These are phyloP conservation scores for Zaprionus camerounensis DNA, from an alignment of 1,140 invertebrate species.

Conservation along the genomic window DNA sequence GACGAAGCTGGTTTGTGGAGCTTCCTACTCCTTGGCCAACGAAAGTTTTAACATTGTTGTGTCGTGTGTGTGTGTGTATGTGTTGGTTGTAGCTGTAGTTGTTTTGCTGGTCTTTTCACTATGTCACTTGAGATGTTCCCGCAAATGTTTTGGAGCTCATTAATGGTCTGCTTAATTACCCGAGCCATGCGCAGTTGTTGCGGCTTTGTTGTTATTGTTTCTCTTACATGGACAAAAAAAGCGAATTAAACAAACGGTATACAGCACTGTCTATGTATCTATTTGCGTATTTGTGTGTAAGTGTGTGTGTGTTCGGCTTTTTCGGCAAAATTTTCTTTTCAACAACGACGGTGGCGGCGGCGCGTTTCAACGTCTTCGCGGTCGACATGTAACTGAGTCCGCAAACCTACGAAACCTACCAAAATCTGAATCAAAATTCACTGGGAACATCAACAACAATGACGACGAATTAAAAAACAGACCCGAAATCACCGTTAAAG, in stretches of 20 bases:
- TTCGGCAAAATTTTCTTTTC: constrained; percentile 13
- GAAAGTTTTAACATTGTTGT: not conserved
- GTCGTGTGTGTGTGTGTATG: not conserved
- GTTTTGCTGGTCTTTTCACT: constrained; percentile 18
- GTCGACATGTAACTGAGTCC: constrained; percentile 66
- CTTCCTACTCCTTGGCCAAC: constrained; percentile 34
- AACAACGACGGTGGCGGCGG: constrained; percentile 39
- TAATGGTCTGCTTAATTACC: constrained; percentile 18
- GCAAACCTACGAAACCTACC: constrained; percentile 21
- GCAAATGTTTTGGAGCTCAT: constrained; percentile 19
- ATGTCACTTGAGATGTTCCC: constrained; percentile 24
- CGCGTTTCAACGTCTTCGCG: constrained; percentile 67
- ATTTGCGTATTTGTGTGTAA: not conserved
- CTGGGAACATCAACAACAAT: constrained; percentile 19
- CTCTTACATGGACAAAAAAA: constrained; percentile 23
- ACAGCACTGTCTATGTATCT: not conserved
- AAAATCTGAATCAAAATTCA: constrained; percentile 25
- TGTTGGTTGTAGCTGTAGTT: not conserved
- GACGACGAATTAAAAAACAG: not conserved
- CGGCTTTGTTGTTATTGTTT: not conserved
- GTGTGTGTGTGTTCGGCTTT: not conserved
- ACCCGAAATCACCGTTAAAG: constrained; percentile 2
- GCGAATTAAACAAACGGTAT: constrained; percentile 18
- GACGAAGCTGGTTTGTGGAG: not conserved
- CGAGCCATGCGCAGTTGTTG: not conserved